Evolutionary conservation across 2,797 vertebrate species (phyloP), one percentile per base, ranked within the genome.

Genomic region (Chromis chromis): DNA sequence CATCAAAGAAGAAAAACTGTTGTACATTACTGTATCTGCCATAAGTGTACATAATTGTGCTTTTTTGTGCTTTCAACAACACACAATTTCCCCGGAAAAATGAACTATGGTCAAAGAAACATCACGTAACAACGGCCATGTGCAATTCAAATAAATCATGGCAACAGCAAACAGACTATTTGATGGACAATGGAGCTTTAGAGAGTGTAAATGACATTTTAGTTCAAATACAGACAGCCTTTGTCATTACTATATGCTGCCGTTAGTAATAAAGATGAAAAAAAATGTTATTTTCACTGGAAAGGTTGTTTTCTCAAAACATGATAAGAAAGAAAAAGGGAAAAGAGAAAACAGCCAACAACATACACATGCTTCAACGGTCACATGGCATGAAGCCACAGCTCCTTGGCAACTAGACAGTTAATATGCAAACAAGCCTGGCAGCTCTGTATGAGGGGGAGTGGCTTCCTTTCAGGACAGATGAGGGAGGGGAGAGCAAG

Each of bases 351-450:
- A 57, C 56, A 55, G 58, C 66, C 55, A 70, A 65, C 57, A 71
- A 76, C 40, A 27, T 28, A 17, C 81, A 89, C 78, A 89, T 70
- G 87, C 76, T 89, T 77, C 70, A 87, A 74, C 74, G 33, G 87
- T 91, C 90, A 90, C 85, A 92, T 89, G 89, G 87, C 87, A 72
- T 22, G 28, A 82, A 82, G 86, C 88, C 78, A 84, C 67, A 79
- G 86, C 84, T 87, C 88, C 76, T 84, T 87, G 89, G 94, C 87
- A 90, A 92, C 91, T 59, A 84, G 95, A 94, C 92, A 71, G 95
- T 96, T 96, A 95, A 95, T 90, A 95, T 95, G 94, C 92, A 95
- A 95, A 96, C 85, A 66, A 83, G 81, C 62, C 69, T 80, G 83
- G 88, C 85, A 88, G 86, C 82, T 76, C 88, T 82, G 71, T 88